Evolutionary conservation across 1,140 invertebrate species (phyloP).

Genomic region (Meloidogyne chitwoodi): DNA sequence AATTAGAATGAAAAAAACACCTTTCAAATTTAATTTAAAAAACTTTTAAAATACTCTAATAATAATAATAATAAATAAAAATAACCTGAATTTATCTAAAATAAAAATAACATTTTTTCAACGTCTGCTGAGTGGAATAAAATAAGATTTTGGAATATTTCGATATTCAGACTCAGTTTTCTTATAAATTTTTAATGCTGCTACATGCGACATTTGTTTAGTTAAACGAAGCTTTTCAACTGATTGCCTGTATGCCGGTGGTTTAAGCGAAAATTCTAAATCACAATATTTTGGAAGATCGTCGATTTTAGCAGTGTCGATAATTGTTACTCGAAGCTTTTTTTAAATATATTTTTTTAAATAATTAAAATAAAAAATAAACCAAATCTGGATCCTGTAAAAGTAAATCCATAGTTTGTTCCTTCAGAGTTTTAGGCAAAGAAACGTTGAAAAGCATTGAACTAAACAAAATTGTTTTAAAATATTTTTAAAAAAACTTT

Average conservation of each 20-base stretch:
- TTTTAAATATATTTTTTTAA: slow-evolving; percentile 1
- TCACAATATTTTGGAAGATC: slow-evolving; percentile 38
- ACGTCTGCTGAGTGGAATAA: slow-evolving; percentile 76
- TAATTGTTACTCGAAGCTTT: slow-evolving; percentile 42
- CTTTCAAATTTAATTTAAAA: no score
- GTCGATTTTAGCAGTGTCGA: slow-evolving; percentile 44
- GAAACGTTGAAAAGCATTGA: slow-evolving; percentile 49
- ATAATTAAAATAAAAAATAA: not conserved
- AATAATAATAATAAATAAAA: no score
- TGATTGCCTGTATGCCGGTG: slow-evolving; percentile 47
- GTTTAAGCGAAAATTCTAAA: slow-evolving; percentile 49
- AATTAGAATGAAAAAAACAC: no score
- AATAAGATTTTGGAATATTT: slow-evolving; percentile 76
- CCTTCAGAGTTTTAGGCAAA: slow-evolving; percentile 38
- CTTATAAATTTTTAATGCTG: slow-evolving; percentile 54
- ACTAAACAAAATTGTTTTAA: no score
- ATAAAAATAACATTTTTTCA: not conserved
- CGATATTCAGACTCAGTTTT: slow-evolving; percentile 51
- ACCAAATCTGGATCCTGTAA: slow-evolving; percentile 54
- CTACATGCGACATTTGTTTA: slow-evolving; percentile 55
- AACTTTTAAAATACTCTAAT: no score
- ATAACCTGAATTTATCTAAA: not conserved
- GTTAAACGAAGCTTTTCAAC: slow-evolving; percentile 47
- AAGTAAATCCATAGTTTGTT: slow-evolving; percentile 31
- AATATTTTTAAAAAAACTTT: no score